Base-by-base conservation (phyloP, 2,797 vertebrate species). In the Gobio occitaniae region DNA sequence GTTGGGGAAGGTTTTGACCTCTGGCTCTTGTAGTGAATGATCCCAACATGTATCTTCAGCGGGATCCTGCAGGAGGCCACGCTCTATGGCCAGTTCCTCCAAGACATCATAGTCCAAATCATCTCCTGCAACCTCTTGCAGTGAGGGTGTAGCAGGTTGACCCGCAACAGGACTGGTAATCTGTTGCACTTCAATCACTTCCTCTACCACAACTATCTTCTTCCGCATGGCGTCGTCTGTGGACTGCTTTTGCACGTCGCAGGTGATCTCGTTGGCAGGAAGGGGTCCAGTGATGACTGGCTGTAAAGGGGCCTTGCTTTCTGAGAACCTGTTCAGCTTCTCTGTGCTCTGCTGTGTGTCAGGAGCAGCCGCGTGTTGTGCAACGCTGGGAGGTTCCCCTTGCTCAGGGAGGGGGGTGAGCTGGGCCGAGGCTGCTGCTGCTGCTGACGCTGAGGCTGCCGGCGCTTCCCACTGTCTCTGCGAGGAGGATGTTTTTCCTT, bases 131-230 rank as follows among this genome's bases (percentile, higher is more conserved):
- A 1, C 83, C 71, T 92, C 89, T 21, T 87, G 19, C 4, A 86
- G 65, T 12, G 90, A 91, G 90, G 92, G 78, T 80, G 90, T 63
- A 59, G 88, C 89, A 70, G 91, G 82, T 82, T 93, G 92, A 32
- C 84, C 32, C 7, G 81, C 88, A 2, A 91, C 36, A 2, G 94
- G 92, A 88, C 89, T 92, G 29, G 92, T 0, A 50, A 94, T 19
- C 85, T 94, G 93, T 86, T 94, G 94, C 83, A 96, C 95, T 89
- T 96, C 95, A 75, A 96, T 92, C 72, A 95, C 92, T 90, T 96
- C 95, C 84, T 96, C 95, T 7, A 96, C 95, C 21, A 96, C 94
- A 4, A 96, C 95, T 52, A 96, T 95, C 90, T 96, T 96, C 88
- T 90, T 96, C 90, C 81, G 94, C 95, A 96, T 96, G 92, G 90